Evolutionary conservation across 2,113 vertebrate genomes (phyloP).

Genomic region (Pristiophorus japonicus): DNA sequence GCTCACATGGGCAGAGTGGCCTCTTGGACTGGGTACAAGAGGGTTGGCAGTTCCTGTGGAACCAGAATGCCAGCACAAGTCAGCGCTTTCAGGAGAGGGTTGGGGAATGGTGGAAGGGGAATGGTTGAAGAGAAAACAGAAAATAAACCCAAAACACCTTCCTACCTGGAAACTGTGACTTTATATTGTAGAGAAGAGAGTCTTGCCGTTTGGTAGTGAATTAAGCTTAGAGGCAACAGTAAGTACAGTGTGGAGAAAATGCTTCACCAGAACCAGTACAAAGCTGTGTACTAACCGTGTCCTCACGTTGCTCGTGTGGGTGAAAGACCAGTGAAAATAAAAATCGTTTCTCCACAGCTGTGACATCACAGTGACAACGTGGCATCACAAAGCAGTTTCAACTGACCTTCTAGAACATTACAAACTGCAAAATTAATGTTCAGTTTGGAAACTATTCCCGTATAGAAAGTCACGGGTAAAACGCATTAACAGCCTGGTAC

Average conservation of each 20-base stretch:
- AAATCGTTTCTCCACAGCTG: not conserved
- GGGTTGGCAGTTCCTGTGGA: not conserved
- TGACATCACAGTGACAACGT: conserved; percentile 4
- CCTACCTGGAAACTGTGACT: not conserved
- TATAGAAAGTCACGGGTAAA: not conserved
- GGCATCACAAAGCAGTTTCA: conserved; percentile 15
- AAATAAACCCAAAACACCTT: not conserved
- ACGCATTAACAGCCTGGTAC: not conserved
- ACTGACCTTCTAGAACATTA: conserved; percentile 15
- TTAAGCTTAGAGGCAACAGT: not conserved
- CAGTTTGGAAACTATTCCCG: not conserved
- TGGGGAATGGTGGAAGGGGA: not conserved
- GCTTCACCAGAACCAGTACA: not conserved
- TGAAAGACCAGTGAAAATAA: not conserved
- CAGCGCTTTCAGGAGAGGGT: not conserved
- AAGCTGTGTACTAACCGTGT: too few species aligned
- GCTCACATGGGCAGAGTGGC: not conserved
- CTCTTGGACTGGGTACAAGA: not conserved
- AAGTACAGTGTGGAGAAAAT: not conserved
- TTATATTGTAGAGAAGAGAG: not conserved
- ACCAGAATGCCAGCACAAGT: not conserved
- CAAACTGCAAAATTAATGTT: not conserved
- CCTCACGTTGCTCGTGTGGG: not conserved
- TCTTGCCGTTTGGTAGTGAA: not conserved
- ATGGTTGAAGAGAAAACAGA: not conserved